phyloP scores from a whole-genome alignment of 2,113 vertebrate genomes.

The Naja naja region DNA sequence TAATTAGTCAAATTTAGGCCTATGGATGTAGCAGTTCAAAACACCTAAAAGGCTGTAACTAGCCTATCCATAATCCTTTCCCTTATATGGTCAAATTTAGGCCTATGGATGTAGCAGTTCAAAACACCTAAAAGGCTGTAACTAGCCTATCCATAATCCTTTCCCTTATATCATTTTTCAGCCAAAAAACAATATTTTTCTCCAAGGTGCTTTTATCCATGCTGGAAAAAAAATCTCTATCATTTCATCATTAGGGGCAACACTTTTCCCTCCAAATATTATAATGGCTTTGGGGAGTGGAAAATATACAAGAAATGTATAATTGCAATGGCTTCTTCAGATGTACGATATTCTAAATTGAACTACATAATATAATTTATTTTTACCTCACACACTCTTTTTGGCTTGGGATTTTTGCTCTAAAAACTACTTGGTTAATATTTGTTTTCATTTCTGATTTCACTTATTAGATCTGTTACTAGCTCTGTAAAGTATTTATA shows the following conservation, averaged over 20 bases:
- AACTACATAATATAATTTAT: constrained; percentile 60
- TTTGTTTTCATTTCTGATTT: constrained; percentile 43
- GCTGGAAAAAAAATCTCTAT: background rate
- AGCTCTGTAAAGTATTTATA: constrained; percentile 62
- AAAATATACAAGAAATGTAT: constrained; percentile 4
- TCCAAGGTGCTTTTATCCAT: background rate
- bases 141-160: background rate
- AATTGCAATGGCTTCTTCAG: constrained; percentile 24
- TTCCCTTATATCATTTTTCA: background rate
- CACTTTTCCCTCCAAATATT: background rate
- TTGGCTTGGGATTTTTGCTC: constrained; percentile 64
- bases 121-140: background rate
- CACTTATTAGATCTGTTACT: constrained; percentile 49
- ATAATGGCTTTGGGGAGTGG: constrained; percentile 30
- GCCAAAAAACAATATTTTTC: background rate
- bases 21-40: background rate
- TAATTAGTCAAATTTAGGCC: background rate
- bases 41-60: background rate
- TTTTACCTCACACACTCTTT: constrained; percentile 61
- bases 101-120: background rate
- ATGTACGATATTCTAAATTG: constrained; percentile 53
- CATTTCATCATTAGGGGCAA: background rate
- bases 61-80: background rate
- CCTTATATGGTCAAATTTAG: background rate
- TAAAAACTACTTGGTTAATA: constrained; percentile 61